These are phyloP conservation scores for Acrocephalus arundinaceus DNA, from an alignment of 2,113 vertebrate species.

Conservation along the genomic window DNA sequence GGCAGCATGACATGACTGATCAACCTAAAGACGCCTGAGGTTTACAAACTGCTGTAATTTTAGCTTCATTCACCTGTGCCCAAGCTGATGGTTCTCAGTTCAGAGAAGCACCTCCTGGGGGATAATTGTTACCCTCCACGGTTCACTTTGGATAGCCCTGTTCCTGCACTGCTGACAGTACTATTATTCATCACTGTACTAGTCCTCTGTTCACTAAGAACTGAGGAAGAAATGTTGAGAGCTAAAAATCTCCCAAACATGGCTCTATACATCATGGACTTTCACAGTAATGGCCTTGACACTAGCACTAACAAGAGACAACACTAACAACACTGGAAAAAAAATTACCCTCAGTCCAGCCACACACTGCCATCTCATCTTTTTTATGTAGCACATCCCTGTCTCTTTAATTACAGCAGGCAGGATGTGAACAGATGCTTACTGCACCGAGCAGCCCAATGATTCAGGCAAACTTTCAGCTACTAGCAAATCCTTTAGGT, in stretches of 20 bases:
- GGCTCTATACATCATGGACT: neutral
- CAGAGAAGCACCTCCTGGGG: neutral
- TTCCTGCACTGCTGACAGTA: neutral
- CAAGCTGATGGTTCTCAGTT: neutral
- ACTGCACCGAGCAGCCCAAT: conserved; percentile 3
- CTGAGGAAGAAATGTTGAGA: neutral
- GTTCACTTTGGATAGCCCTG: neutral
- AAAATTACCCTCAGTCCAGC: neutral
- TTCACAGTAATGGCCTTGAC: neutral
- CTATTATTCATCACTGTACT: neutral
- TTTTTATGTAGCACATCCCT: neutral
- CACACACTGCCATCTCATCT: neutral
- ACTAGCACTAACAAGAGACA: neutral
- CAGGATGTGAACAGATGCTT: conserved; percentile 17
- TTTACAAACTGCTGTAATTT: neutral
- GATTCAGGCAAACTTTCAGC: conserved; percentile 4
- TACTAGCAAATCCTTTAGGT: conserved; percentile 12
- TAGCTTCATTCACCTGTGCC: neutral
- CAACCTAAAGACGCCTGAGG: neutral
- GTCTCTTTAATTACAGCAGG: conserved; percentile 26
- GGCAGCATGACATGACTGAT: neutral
- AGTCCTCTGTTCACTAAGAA: neutral
- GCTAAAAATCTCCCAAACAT: neutral
- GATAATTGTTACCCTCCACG: fast-evolving
- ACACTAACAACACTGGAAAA: neutral